Evolutionary conservation across 2,113 vertebrate genomes (phyloP).

Genomic region (Pygoscelis adeliae): DNA sequence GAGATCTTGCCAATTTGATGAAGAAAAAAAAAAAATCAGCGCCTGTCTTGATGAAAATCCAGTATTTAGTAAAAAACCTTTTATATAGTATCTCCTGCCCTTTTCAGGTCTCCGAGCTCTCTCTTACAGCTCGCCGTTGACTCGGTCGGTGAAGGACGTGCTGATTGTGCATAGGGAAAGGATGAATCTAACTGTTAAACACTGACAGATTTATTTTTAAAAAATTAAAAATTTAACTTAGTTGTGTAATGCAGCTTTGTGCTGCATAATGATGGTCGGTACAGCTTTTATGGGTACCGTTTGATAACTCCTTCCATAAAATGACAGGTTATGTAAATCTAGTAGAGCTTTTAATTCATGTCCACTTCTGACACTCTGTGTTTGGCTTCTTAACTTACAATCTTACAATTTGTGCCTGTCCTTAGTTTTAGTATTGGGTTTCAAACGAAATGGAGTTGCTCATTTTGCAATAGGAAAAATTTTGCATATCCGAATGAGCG

Average conservation of each 20-base stretch:
- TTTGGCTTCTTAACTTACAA: background rate
- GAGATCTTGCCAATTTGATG: background rate
- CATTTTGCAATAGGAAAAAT: background rate
- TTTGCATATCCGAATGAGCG: background rate
- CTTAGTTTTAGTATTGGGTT: background rate
- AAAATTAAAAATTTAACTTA: background rate
- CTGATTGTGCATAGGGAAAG: rapidly evolving
- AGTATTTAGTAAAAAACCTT: background rate
- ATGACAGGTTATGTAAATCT: background rate
- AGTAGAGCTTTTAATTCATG: background rate
- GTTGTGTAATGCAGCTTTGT: background rate
- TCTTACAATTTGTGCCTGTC: background rate
- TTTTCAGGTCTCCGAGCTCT: background rate
- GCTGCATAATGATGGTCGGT: background rate
- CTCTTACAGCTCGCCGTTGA: rapidly evolving
- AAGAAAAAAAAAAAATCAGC: background rate
- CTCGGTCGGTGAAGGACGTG: rapidly evolving
- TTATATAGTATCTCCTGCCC: background rate
- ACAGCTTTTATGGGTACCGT: background rate
- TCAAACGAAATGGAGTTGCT: too few species aligned
- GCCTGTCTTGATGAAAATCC: background rate
- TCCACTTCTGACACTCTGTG: background rate
- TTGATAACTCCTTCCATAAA: background rate
- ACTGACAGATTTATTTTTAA: background rate
- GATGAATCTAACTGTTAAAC: background rate